These are phyloP conservation scores for Ectropis grisescens DNA, from an alignment of 1,140 invertebrate genomes.

Conservation along the genomic window DNA sequence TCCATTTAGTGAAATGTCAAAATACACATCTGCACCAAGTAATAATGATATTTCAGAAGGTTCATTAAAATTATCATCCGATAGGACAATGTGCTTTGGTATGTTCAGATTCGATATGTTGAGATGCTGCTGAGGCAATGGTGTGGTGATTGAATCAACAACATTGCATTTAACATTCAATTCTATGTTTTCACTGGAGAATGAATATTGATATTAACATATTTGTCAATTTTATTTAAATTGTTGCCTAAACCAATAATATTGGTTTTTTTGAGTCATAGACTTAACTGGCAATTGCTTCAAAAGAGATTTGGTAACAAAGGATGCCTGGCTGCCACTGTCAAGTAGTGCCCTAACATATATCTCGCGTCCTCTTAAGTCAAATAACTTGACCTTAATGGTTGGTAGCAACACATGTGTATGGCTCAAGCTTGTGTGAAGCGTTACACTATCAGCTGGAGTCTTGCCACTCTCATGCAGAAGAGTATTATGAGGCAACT, in stretches of 20 bases:
- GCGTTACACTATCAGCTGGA: no score
- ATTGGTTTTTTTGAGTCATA: conserved; percentile 1
- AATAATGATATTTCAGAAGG: conserved; percentile 14
- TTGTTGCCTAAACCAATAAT: conserved; percentile 17
- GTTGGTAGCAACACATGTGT: conserved; percentile 8
- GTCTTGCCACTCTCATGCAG: no score
- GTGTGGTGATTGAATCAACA: conserved; percentile 9
- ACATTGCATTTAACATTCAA: conserved; percentile 7
- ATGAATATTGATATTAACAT: conserved; percentile 5
- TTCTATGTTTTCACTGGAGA: conserved; percentile 6
- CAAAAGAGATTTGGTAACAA: conserved; percentile 7
- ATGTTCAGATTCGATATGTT: conserved; percentile 9
- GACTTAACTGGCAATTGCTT: conserved; percentile 4
- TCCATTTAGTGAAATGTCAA: conserved; percentile 5
- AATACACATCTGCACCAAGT: conserved; percentile 18
- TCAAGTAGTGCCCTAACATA: conserved; percentile 15
- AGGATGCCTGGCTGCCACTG: conserved; percentile 14
- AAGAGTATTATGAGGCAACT: conserved; percentile 5
- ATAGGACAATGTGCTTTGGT: conserved; percentile 9
- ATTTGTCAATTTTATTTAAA: conserved; percentile 7
- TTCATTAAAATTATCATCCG: conserved; percentile 13
- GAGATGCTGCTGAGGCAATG: conserved; percentile 8
- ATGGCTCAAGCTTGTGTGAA: no score
- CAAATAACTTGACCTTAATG: conserved; percentile 3
- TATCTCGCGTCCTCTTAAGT: conserved; percentile 2